Conservation (phyloP, 35 echinoderm and acorn worm genomes). For the Apostichopus californicus region DNA sequence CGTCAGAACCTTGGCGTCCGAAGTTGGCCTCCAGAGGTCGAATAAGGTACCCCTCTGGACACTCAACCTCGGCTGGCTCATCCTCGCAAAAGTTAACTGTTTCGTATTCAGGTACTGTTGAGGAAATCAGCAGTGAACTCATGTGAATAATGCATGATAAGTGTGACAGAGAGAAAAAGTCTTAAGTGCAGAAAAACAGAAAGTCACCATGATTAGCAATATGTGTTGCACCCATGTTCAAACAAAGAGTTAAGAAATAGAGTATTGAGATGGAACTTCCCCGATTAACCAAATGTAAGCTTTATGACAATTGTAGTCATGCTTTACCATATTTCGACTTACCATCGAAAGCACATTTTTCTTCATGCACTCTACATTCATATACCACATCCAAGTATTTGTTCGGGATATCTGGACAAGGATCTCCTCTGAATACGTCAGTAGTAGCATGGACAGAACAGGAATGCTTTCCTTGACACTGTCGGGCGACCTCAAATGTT, state of each 20-base stretch:
- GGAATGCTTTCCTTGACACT: constrained; percentile 34
- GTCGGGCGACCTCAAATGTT: constrained; percentile 48
- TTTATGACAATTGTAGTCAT: constrained; percentile 16
- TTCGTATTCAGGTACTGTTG: constrained; percentile 53
- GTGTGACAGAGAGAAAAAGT: no score
- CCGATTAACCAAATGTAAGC: background rate
- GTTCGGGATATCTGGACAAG: constrained; percentile 46
- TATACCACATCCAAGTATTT: constrained; percentile 53
- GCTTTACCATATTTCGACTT: constrained; percentile 6
- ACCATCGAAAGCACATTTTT: constrained; percentile 59
- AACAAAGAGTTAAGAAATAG: constrained; percentile 15
- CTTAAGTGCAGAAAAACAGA: background rate
- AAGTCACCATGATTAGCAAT: constrained; percentile 6
- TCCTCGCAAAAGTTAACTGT: constrained; percentile 40
- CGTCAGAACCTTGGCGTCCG: constrained; percentile 47
- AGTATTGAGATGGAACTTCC: background rate
- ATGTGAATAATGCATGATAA: no score
- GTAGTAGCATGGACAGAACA: constrained; percentile 31
- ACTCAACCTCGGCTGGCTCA: constrained; percentile 18
- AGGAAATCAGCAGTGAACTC: background rate
- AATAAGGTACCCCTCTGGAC: constrained; percentile 44
- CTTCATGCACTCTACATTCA: constrained; percentile 23
- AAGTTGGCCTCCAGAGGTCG: constrained; percentile 42
- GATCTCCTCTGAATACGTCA: constrained; percentile 40
- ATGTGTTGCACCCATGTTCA: constrained; percentile 13